These are phyloP conservation scores for Cecropterus lyciades DNA, from an alignment of 1,140 invertebrate species.

Conservation along the genomic window DNA sequence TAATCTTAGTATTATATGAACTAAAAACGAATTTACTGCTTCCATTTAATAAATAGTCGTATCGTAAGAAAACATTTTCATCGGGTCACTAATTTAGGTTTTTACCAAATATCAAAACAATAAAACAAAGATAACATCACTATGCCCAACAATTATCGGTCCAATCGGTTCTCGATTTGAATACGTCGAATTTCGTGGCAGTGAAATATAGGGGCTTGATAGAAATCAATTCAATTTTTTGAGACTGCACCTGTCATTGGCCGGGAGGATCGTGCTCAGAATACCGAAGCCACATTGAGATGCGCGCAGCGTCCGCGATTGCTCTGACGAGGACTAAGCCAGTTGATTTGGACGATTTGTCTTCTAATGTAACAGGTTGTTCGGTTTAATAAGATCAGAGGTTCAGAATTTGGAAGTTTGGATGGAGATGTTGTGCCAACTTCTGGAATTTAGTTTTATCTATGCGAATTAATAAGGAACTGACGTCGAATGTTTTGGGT, in stretches of 20 bases:
- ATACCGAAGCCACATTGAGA: conserved; percentile 41
- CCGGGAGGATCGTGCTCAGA: conserved; percentile 32
- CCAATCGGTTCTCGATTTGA: conserved; percentile 10
- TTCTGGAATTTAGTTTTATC: not conserved
- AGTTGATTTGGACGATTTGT: conserved; percentile 52
- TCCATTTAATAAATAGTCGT: too few species aligned
- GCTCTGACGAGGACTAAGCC: conserved; percentile 47
- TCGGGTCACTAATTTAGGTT: too few species aligned
- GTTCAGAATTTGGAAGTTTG: conserved; percentile 24
- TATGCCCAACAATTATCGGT: conserved; percentile 7
- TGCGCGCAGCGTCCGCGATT: conserved; percentile 43
- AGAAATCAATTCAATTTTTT: conserved; percentile 50
- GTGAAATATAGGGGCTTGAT: conserved; percentile 29
- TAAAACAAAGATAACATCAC: not conserved
- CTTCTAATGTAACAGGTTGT: conserved; percentile 56
- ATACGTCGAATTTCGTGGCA: conserved; percentile 18
- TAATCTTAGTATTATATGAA: too few species aligned
- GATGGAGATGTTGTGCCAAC: not conserved
- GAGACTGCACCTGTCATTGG: conserved; percentile 47
- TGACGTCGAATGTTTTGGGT: too few species aligned
- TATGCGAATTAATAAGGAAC: too few species aligned
- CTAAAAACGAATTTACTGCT: too few species aligned
- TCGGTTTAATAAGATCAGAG: conserved; percentile 46
- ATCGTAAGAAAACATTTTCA: too few species aligned
- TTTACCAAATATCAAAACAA: too few species aligned